Evolutionary conservation across 2,888 invertebrate species (phyloP).

Genomic region (Ganaspis brasiliensis): DNA sequence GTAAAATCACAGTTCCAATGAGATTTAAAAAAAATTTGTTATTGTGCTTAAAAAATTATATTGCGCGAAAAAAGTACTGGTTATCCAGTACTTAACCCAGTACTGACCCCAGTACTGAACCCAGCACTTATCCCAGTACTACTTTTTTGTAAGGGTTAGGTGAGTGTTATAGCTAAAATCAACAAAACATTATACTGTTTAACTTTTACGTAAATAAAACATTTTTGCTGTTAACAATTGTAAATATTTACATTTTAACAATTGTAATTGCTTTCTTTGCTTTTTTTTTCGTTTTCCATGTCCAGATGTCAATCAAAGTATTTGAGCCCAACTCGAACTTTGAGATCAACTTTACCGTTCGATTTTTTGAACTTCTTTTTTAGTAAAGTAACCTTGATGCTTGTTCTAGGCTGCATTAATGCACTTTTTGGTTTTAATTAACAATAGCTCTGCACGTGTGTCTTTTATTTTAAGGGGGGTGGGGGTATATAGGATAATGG

Average conservation of each 20-base stretch:
- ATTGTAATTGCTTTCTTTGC: neutral
- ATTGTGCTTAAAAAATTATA: no score
- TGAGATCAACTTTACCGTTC: neutral
- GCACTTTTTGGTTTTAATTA: constrained; percentile 16
- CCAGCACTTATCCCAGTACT: no score
- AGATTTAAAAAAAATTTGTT: no score
- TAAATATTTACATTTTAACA: constrained; percentile 7
- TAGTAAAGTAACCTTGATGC: neutral
- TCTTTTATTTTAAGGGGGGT: neutral
- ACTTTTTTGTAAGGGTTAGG: no score
- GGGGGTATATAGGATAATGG: no score
- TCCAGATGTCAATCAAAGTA: neutral
- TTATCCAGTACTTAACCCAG: no score
- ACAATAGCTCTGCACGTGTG: neutral
- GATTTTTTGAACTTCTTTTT: neutral
- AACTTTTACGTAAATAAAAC: neutral
- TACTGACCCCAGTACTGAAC: no score
- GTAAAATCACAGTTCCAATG: no score
- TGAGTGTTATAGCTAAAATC: neutral
- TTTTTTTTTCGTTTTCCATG: neutral
- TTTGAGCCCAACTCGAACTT: neutral
- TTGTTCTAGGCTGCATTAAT: constrained; percentile 20
- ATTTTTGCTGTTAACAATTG: neutral
- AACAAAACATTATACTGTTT: neutral
- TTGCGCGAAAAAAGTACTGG: no score